Conservation (phyloP, 2,797 vertebrate species). For the Rhinella marina region DNA sequence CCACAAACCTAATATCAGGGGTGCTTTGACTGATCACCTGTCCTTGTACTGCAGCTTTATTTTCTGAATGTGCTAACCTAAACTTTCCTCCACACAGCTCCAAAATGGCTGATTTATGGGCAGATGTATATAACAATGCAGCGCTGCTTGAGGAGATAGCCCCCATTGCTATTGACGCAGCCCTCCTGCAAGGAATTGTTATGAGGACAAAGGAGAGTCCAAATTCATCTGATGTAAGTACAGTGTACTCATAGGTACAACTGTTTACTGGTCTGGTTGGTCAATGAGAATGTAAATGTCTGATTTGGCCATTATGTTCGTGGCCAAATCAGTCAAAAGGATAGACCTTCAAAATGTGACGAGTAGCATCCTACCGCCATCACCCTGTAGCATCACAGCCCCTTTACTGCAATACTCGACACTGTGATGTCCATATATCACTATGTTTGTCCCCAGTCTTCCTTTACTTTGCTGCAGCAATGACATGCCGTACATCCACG, state of each 20-base stretch:
- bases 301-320: neutral
- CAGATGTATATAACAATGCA: conserved; percentile 66
- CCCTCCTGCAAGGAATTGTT: conserved; percentile 84
- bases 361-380: too few species aligned
- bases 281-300: neutral
- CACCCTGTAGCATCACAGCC: too few species aligned
- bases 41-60: too few species aligned
- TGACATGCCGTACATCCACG: too few species aligned
- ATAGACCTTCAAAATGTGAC: neutral
- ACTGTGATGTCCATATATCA: too few species aligned
- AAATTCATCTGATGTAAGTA: conserved; percentile 65
- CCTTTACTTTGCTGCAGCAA: too few species aligned
- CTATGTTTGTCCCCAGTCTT: too few species aligned
- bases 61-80: neutral
- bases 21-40: too few species aligned
- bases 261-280: neutral
- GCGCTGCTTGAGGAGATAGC: conserved; percentile 75
- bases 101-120: conserved; percentile 72
- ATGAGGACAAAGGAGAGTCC: conserved; percentile 84
- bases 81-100: conserved; percentile 30
- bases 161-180: conserved; percentile 81
- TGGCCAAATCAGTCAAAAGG: neutral
- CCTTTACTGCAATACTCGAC: too few species aligned
- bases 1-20: too few species aligned
- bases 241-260: neutral